Evolutionary conservation across 2,113 vertebrate genomes (phyloP), one percentile per base, ranked within the genome.

Genomic region (Bucco capensis): DNA sequence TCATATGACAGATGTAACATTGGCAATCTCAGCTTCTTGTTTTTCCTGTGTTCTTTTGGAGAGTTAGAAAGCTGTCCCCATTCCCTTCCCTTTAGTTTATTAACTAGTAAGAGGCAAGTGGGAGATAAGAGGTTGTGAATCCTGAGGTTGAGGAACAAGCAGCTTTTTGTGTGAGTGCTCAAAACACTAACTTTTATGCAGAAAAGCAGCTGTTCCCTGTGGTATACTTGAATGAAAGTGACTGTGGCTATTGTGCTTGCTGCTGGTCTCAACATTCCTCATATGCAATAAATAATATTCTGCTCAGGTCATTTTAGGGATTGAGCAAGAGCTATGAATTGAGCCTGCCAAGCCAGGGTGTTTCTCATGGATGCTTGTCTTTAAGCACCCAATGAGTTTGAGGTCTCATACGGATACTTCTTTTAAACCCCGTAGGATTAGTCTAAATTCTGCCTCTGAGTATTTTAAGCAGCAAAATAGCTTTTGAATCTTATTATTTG

Each of bases 401-500:
- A 88, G 66, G 70, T 78, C 73, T 94, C 86, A 24, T 57, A 86
- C 78, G 46, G 44, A 93, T 75, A 42, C 61, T 40, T 44, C 74
- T 87, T 84, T 53, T 2, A 33, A 93, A 82, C 17, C 71, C 62
- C 40, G 61, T 78, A 71, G 80, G 57, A 95, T 92, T 96, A 94
- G 50, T 31, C 66, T 94, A 84, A 94, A 92, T 93, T 95, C 84
- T 94, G 25, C 40, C 46, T 87, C 70, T 78, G 73, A 90, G 56
- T 88, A 47, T 73, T 90, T 93, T 81, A 88, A 89, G 56, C 44
- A 64, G 61, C 30, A 70, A 90, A 95, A 93, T 44, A 75, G 86
- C 51, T 69, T 93, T 87, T 87, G 77, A 92, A 89, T 90, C 78
- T 67, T 86, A 84, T 83, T 84, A 83, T 78, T 83, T 88, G 61